These are phyloP conservation scores for Leptestheria dahalacensis DNA, from an alignment of 1,140 invertebrate genomes.

Conservation along the genomic window DNA sequence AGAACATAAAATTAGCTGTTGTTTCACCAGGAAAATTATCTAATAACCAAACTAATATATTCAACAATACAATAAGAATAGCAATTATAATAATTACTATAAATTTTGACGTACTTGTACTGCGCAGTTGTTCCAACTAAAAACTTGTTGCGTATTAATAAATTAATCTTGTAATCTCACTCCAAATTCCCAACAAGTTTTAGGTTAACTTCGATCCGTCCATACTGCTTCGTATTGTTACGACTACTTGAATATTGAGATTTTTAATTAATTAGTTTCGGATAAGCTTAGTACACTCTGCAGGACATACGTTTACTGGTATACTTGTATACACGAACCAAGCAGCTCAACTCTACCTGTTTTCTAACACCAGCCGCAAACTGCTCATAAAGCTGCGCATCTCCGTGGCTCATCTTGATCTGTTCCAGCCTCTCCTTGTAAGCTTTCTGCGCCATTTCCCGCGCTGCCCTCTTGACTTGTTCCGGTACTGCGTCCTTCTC, in stretches of 20 bases:
- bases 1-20: too few relatives aligned
- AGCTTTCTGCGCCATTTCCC: conserved; percentile 80
- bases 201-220: too few relatives aligned
- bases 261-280: too few relatives aligned
- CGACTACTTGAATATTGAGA: too few relatives aligned
- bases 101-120: too few relatives aligned
- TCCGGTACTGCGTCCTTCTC: conserved; percentile 84
- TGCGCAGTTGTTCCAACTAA: neutral
- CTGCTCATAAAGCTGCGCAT: conserved; percentile 70
- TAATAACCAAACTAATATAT: neutral
- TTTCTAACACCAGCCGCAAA: conserved; percentile 60
- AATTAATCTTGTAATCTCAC: too few relatives aligned
- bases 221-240: too few relatives aligned
- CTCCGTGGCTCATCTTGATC: conserved; percentile 89
- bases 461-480: conserved; percentile 68
- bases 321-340: too few relatives aligned
- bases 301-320: too few relatives aligned
- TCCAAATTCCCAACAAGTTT: too few relatives aligned
- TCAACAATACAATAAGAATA: too few relatives aligned
- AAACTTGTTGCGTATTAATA: neutral
- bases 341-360: conserved; percentile 43
- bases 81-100: neutral
- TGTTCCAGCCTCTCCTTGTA: conserved; percentile 77
- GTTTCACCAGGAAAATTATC: neutral
- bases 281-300: too few relatives aligned